Conservation (phyloP, 1,140 invertebrate species). For the Pseudomyrmex sp. region DNA sequence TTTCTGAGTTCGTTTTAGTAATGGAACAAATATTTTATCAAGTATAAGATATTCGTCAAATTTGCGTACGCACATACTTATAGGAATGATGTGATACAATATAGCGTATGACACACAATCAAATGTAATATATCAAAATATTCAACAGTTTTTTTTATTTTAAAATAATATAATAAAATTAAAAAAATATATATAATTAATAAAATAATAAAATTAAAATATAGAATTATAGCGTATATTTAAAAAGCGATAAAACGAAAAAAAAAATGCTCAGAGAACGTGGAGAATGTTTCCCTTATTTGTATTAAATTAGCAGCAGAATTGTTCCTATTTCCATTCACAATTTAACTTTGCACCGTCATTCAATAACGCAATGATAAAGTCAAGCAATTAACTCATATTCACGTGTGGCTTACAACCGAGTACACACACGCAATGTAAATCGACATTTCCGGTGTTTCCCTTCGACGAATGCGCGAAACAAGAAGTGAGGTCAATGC, state of each 20-base stretch:
- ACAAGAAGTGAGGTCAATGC: constrained; percentile 50
- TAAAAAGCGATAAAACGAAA: too few species aligned
- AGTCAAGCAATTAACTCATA: constrained; percentile 19
- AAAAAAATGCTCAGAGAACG: not conserved
- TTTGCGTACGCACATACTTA: too few species aligned
- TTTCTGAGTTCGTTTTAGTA: not conserved
- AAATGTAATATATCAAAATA: too few species aligned
- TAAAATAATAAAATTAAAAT: too few species aligned
- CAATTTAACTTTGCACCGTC: constrained; percentile 2
- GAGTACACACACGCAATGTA: constrained; percentile 21
- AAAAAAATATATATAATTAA: too few species aligned
- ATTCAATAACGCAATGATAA: constrained; percentile 21
- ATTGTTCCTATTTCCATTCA: not conserved
- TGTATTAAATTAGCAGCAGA: not conserved
- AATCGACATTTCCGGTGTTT: constrained; percentile 54
- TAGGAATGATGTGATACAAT: too few species aligned
- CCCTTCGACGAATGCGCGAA: constrained; percentile 41
- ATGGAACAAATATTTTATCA: not conserved
- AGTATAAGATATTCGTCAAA: too few species aligned
- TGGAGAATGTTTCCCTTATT: not conserved
- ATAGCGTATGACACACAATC: too few species aligned
- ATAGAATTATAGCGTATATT: not conserved
- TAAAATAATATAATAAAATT: too few species aligned
- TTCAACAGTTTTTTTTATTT: too few species aligned
- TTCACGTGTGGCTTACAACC: constrained; percentile 1